Conservation (phyloP, 2,797 vertebrate species). For the Acanthurus leucopareius region DNA sequence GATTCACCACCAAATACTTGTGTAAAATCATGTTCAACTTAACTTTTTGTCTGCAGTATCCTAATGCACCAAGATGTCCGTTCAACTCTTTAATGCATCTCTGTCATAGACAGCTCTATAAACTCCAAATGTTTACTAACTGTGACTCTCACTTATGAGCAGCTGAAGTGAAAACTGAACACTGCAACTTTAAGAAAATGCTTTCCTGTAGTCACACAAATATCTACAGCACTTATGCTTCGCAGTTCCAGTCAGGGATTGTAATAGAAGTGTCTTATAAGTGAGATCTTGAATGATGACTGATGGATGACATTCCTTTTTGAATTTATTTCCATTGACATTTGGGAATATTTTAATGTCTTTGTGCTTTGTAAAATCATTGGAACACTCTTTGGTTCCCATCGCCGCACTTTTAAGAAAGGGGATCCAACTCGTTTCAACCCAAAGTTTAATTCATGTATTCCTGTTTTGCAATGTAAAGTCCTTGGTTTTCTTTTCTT, state of each 20-base stretch:
- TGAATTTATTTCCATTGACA: constrained; percentile 55
- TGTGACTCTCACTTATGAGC: constrained; percentile 42
- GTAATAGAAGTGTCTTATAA: constrained; percentile 22
- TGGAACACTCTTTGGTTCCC: constrained; percentile 58
- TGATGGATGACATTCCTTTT: constrained; percentile 51
- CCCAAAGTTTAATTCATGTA: constrained; percentile 68
- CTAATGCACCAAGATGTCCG: constrained; percentile 25
- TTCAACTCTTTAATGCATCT: constrained; percentile 22
- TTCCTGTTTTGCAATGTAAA: constrained; percentile 61
- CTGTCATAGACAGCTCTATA: constrained; percentile 28
- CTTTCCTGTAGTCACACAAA: constrained; percentile 45
- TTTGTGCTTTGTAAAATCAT: constrained; percentile 67
- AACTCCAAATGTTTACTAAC: constrained; percentile 45
- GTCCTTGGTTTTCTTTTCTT: constrained; percentile 27
- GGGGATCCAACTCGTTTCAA: constrained; percentile 55
- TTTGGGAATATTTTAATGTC: constrained; percentile 55
- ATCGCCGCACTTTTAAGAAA: constrained; percentile 68
- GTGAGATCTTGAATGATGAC: constrained; percentile 46
- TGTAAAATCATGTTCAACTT: constrained; percentile 33
- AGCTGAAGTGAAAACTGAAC: constrained; percentile 36
- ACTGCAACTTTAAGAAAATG: constrained; percentile 10
- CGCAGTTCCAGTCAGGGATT: constrained; percentile 55
- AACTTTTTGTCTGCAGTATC: constrained; percentile 30
- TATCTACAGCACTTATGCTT: constrained; percentile 52
- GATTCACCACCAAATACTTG: constrained; percentile 60